These are phyloP conservation scores for Amblyornis subalaris DNA, from an alignment of 2,113 vertebrate genomes.

Conservation along the genomic window DNA sequence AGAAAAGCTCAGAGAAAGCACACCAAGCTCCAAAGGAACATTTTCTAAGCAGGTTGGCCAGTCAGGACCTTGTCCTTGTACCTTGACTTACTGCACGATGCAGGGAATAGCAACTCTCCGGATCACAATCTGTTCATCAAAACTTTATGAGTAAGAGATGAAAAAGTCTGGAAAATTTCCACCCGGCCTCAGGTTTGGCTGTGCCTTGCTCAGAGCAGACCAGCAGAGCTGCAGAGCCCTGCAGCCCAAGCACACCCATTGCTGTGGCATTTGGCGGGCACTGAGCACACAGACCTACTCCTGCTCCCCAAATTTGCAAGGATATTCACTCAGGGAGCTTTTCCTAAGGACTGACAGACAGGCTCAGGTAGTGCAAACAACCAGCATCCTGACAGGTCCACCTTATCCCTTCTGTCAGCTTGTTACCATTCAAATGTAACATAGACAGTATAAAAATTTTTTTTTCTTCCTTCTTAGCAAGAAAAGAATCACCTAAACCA, in stretches of 20 bases:
- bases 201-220: not conserved
- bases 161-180: not conserved
- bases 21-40: not conserved
- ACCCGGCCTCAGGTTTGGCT: not conserved
- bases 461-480: not conserved
- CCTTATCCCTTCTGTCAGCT: not conserved
- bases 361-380: not conserved
- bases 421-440: not conserved
- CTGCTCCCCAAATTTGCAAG: not conserved
- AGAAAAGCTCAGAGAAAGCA: not conserved
- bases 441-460: no score
- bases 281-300: fast-evolving
- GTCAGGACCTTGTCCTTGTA: not conserved
- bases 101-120: not conserved
- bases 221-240: not conserved
- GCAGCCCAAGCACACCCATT: fast-evolving
- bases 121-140: not conserved
- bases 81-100: not conserved
- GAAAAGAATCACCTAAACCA: not conserved
- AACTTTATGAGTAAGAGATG: not conserved
- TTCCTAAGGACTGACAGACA: not conserved
- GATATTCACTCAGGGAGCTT: not conserved
- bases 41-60: not conserved
- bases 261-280: not conserved
- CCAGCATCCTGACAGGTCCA: not conserved